Evolutionary conservation across 2,797 vertebrate genomes (phyloP).

Genomic region (Macroramphosus scolopax): DNA sequence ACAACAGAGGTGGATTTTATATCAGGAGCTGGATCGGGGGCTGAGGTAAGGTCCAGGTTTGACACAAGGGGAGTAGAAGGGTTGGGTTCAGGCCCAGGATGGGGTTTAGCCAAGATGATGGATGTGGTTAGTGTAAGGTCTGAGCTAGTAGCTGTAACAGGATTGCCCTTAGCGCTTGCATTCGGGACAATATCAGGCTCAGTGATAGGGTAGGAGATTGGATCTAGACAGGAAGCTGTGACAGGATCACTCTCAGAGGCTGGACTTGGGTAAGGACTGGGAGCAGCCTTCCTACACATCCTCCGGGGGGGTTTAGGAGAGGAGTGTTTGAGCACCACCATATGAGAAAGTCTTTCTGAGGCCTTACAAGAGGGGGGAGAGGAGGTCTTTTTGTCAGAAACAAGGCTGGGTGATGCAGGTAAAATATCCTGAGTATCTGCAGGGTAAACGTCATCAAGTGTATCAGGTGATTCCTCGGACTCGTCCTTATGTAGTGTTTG

Average conservation of each 20-base stretch:
- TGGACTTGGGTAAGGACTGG: conserved; percentile 30
- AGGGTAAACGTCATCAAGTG: conserved; percentile 43
- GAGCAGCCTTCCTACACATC: conserved; percentile 77
- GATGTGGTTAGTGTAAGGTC: conserved; percentile 19
- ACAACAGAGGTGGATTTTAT: conserved; percentile 7
- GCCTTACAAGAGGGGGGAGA: conserved; percentile 67
- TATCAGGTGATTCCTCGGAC: conserved; percentile 51
- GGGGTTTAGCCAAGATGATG: conserved; percentile 6
- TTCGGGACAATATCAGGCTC: conserved; percentile 47
- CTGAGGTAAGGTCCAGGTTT: conserved; percentile 38
- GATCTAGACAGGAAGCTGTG: conserved; percentile 21
- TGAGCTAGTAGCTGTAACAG: conserved; percentile 38
- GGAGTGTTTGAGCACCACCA: conserved; percentile 82
- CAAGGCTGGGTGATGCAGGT: conserved; percentile 63
- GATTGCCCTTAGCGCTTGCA: too few species aligned
- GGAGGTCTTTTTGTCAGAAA: conserved; percentile 73
- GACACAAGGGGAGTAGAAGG: conserved; percentile 19
- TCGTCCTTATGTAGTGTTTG: conserved; percentile 37
- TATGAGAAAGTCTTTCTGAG: conserved; percentile 75
- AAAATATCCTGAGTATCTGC: conserved; percentile 68
- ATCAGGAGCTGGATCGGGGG: conserved; percentile 31
- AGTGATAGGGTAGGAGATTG: conserved; percentile 25
- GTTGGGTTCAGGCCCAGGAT: conserved; percentile 18
- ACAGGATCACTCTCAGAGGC: conserved; percentile 49
- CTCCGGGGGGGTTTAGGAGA: conserved; percentile 82